These are phyloP conservation scores for Agonopterix subpropinquella DNA, from an alignment of 2,888 invertebrate genomes.

Conservation along the genomic window DNA sequence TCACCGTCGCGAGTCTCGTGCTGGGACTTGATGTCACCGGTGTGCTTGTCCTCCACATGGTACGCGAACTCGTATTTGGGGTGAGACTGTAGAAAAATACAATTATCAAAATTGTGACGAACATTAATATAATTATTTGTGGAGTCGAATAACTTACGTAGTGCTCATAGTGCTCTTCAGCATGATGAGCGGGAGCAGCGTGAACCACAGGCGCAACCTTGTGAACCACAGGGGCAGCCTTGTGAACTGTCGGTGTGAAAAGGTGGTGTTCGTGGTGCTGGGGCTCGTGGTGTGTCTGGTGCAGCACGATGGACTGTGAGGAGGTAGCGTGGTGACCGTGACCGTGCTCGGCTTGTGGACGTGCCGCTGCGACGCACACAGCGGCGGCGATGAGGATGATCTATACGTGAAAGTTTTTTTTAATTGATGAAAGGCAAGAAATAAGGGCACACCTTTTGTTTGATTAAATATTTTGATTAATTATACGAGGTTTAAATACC, in stretches of 20 bases:
- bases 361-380: slow-evolving; percentile 1
- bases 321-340: slow-evolving; percentile 16
- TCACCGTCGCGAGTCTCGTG: slow-evolving; percentile 73
- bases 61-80: slow-evolving; percentile 33
- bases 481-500: too few relatives aligned
- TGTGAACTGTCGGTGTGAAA: too few relatives aligned
- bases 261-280: not conserved
- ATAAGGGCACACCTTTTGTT: too few relatives aligned
- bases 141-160: too few relatives aligned
- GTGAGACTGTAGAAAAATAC: slow-evolving; percentile 35
- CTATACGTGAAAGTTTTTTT: not conserved
- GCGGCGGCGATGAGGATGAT: not conserved
- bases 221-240: too few relatives aligned
- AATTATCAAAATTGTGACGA: too few relatives aligned
- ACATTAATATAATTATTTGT: too few relatives aligned
- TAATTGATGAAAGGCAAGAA: too few relatives aligned
- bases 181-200: too few relatives aligned
- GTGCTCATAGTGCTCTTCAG: too few relatives aligned
- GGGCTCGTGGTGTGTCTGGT: slow-evolving; percentile 21
- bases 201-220: too few relatives aligned
- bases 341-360: slow-evolving; percentile 5
- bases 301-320: slow-evolving; percentile 33
- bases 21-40: slow-evolving; percentile 74
- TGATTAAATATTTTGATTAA: too few relatives aligned
- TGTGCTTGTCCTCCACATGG: slow-evolving; percentile 64